phyloP scores from a whole-genome alignment of 2,113 vertebrate genomes.

The Aegithalos caudatus region DNA sequence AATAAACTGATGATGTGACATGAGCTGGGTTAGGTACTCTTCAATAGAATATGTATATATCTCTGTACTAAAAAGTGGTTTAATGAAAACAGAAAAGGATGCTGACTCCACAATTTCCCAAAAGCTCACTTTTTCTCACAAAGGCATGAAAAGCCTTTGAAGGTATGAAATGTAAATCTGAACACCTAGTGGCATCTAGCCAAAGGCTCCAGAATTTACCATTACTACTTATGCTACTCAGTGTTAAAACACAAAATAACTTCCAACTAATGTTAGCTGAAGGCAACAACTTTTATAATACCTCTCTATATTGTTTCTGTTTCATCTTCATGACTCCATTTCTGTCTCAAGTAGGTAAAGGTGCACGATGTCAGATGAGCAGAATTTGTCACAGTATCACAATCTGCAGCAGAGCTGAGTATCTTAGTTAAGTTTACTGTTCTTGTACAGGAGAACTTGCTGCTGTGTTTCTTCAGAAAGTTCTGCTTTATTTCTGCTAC shows the following conservation, averaged over 20 bases:
- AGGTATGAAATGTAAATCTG: background rate
- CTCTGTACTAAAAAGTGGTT: background rate
- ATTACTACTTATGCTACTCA: background rate
- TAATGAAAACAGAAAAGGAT: background rate
- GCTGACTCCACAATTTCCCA: background rate
- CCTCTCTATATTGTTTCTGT: background rate
- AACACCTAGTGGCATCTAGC: background rate
- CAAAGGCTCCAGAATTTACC: background rate
- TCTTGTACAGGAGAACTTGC: background rate
- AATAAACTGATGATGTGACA: background rate
- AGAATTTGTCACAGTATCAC: background rate
- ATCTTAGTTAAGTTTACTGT: background rate
- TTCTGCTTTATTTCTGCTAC: background rate
- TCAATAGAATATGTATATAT: background rate
- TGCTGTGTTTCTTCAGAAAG: background rate
- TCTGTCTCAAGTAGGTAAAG: background rate
- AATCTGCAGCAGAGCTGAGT: background rate
- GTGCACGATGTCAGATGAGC: background rate
- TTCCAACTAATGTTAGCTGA: background rate
- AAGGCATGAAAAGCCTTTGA: background rate
- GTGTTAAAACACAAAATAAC: background rate
- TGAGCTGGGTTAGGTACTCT: background rate
- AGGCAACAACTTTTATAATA: background rate
- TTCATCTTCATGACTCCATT: background rate
- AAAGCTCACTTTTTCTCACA: background rate